These are phyloP conservation scores for Cataglyphis altisquamis DNA, from an alignment of 2,888 invertebrate genomes.

Conservation along the genomic window DNA sequence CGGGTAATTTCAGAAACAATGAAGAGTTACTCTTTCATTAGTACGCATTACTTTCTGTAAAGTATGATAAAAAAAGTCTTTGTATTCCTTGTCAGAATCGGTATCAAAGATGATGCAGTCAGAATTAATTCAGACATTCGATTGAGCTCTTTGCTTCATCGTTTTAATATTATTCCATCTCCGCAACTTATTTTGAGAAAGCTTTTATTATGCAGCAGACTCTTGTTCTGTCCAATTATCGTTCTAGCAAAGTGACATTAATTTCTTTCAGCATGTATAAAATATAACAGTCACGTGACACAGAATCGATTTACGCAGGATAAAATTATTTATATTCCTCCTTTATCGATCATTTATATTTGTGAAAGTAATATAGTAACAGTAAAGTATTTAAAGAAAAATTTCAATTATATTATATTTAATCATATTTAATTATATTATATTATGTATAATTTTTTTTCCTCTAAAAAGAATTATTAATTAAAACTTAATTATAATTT, in stretches of 20 bases:
- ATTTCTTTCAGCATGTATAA: conserved; percentile 23
- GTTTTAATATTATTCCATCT: conserved; percentile 14
- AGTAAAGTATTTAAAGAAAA: background rate
- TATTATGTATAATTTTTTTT: background rate
- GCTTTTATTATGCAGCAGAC: conserved; percentile 9
- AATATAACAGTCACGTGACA: background rate
- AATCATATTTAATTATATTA: no score
- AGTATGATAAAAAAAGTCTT: background rate
- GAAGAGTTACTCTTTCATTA: conserved; percentile 23
- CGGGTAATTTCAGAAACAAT: conserved; percentile 68
- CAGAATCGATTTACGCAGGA: background rate
- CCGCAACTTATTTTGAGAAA: conserved; percentile 23
- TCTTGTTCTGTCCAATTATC: conserved; percentile 38
- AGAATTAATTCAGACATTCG: conserved; percentile 16
- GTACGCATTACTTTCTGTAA: background rate
- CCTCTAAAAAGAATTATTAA: background rate
- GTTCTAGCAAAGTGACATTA: conserved; percentile 21
- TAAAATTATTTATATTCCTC: background rate
- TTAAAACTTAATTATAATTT: background rate
- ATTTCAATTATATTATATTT: background rate
- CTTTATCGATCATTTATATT: conserved; percentile 8
- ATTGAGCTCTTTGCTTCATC: conserved; percentile 18
- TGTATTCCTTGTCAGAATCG: background rate
- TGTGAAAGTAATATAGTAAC: background rate
- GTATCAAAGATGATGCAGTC: background rate